Percentiles rank a stretch among this genome's conserved stretches.
Evolutionary conservation across 2,113 vertebrate genomes (phyloP).

Genomic region (Anhinga rufa): DNA sequence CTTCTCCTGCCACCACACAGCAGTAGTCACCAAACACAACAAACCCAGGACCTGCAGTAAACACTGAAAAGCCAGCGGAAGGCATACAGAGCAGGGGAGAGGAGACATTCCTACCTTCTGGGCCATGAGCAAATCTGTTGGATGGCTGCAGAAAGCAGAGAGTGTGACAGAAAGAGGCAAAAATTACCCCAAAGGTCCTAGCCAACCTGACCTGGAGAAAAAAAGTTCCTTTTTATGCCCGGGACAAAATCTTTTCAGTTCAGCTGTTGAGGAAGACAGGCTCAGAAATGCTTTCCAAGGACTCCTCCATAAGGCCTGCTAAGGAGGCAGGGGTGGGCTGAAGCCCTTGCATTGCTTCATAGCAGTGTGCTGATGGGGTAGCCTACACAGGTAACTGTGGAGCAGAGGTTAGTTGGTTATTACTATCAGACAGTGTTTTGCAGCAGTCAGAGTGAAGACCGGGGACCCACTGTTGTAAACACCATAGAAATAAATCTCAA

Average conservation of each 20-base stretch:
- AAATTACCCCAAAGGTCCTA: background rate
- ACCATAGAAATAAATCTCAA: background rate
- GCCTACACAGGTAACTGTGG: background rate
- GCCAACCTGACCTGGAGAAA: background rate
- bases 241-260: background rate
- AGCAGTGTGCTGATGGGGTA: background rate
- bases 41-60: background rate
- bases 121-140: background rate
- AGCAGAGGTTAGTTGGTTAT: background rate
- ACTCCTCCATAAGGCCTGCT: background rate
- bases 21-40: background rate
- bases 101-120: background rate
- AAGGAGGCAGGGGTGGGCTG: background rate
- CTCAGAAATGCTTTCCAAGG: background rate
- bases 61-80: background rate
- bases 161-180: background rate
- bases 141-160: background rate
- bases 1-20: background rate
- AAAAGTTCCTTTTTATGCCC: background rate
- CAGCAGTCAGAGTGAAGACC: background rate
- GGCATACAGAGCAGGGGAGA: background rate
- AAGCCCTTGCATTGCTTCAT: background rate
- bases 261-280: background rate
- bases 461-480: background rate
- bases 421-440: background rate